Percentiles rank a stretch among this genome's conserved stretches.
These are phyloP conservation scores for Platyscapa corneri DNA, from an alignment of 1,140 invertebrate species.

Conservation along the genomic window DNA sequence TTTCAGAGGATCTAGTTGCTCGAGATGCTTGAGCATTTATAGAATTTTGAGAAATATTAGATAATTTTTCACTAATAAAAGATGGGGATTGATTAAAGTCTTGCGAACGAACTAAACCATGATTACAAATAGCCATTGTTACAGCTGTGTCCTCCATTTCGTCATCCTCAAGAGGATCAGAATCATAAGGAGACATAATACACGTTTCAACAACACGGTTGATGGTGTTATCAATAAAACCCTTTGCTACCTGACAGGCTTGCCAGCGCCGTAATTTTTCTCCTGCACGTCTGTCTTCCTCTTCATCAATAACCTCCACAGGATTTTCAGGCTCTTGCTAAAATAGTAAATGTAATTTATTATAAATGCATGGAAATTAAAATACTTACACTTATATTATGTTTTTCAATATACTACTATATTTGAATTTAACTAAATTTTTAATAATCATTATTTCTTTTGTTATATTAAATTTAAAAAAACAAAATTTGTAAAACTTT, in stretches of 20 bases:
- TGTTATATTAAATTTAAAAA: no score
- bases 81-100: slow-evolving; percentile 69
- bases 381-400: background rate
- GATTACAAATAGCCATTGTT: slow-evolving; percentile 77
- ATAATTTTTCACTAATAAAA: slow-evolving; percentile 52
- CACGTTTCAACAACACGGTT: slow-evolving; percentile 81
- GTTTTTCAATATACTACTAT: no score
- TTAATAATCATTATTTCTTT: background rate
- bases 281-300: slow-evolving; percentile 58
- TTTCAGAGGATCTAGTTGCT: slow-evolving; percentile 55
- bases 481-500: background rate
- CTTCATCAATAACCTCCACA: slow-evolving; percentile 55
- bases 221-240: slow-evolving; percentile 83
- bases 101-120: slow-evolving; percentile 64
- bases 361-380: background rate
- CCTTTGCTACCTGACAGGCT: slow-evolving; percentile 80
- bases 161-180: slow-evolving; percentile 69
- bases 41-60: slow-evolving; percentile 49
- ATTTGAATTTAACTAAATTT: background rate
- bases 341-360: background rate
- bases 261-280: slow-evolving; percentile 78
- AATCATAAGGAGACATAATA: slow-evolving; percentile 72
- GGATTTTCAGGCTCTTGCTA: slow-evolving; percentile 48
- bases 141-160: slow-evolving; percentile 75
- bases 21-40: slow-evolving; percentile 25